Base-by-base conservation (phyloP, 2,797 vertebrate species). In the Argyrosomus regius region DNA sequence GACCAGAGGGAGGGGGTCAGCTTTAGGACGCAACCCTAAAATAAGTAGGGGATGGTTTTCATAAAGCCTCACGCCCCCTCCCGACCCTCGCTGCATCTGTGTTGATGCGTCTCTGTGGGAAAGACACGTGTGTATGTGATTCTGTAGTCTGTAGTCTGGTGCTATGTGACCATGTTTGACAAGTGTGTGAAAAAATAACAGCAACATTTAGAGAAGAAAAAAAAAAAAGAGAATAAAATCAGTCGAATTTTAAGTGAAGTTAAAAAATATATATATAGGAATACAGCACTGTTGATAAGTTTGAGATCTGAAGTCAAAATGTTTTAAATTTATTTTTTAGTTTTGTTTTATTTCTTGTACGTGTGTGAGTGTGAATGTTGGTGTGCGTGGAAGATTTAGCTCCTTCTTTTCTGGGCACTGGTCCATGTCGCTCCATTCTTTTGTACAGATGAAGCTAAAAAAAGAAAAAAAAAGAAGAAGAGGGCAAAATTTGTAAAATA, bases 401-500 rank as follows among this genome's bases (percentile, higher is more conserved):
- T 94, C 92, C 92, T 93, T 90, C 88, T 90, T 94, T 93, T 94
- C 89, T 94, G 94, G 93, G 90, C 94, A 90, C 91, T 90, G 91
- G 92, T 95, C 93, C 92, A 91, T 92, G 92, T 95, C 84, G 93
- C 95, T 97, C 95, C 95, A 95, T 96, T 96, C 94, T 98, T 97
- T 98, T 98, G 97, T 98, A 98, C 96, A 98, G 96, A 95, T 93
- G 92, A 97, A 96, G 95, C 96, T 96, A 45, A 95, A 94, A 94
- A 94, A 94, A 92, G 80, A 77, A 82, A 91, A 74, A 69, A 82
- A 65, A 92, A 91, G 93, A 94, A 93, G 93, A 96, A 96, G 95
- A 94, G 95, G 94, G 95, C 96, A 97, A 97, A 95, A 96, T 99
- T 99, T 99, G 97, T 99, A 99, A 97, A 97, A 98, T 98, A 99